Evolutionary conservation across 2,113 vertebrate genomes (phyloP).

Genomic region (Rissa tridactyla): DNA sequence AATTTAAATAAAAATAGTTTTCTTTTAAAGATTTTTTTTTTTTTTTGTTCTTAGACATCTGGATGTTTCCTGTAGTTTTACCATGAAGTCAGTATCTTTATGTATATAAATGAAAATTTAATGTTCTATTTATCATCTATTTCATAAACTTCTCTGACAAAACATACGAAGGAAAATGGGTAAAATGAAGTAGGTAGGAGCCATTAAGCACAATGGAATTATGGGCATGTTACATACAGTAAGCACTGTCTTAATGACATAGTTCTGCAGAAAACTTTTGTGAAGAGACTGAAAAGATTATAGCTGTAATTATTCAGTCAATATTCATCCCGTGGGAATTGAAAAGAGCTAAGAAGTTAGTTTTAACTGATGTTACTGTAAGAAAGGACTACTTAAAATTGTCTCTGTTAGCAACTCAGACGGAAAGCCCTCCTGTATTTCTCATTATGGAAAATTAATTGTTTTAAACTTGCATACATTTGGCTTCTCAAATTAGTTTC

Average conservation of each 20-base stretch:
- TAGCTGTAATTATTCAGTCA: slow-evolving; percentile 13
- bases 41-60: background rate
- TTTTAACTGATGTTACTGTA: background rate
- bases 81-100: background rate
- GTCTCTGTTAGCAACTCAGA: background rate
- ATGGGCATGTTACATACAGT: background rate
- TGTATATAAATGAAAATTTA: background rate
- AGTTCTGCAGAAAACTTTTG: slow-evolving; percentile 1
- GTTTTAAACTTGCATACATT: background rate
- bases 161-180: background rate
- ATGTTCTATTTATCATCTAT: background rate
- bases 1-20: background rate
- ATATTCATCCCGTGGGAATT: background rate
- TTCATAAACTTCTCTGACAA: background rate
- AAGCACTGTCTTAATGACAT: background rate
- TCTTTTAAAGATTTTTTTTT: background rate
- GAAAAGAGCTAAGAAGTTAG: background rate
- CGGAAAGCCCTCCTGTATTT: background rate
- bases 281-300: slow-evolving; percentile 5
- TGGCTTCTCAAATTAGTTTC: background rate
- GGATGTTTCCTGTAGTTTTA: background rate
- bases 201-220: background rate
- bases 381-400: background rate
- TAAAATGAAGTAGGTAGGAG: background rate
- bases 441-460: background rate